These are phyloP conservation scores for Ormia ochracea DNA, from an alignment of 2,888 invertebrate genomes.

Conservation along the genomic window DNA sequence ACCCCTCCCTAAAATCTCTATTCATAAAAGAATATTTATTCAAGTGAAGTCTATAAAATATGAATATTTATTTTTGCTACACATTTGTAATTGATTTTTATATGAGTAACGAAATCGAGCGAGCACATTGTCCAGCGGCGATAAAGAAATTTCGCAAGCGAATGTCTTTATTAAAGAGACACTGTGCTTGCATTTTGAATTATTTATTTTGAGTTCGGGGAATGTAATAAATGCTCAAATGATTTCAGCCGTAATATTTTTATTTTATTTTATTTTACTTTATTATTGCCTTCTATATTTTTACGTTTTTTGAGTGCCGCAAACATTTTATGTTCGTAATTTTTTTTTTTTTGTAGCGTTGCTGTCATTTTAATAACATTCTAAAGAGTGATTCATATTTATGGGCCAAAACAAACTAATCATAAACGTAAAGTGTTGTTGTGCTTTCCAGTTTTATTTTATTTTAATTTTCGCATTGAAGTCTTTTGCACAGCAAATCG, in stretches of 20 bases:
- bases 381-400: conserved; percentile 52
- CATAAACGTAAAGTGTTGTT: conserved; percentile 33
- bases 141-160: conserved; percentile 6
- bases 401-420: conserved; percentile 51
- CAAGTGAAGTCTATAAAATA: too few species aligned
- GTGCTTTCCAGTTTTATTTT: not conserved
- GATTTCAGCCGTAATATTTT: not conserved
- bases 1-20: too few species aligned
- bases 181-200: not conserved
- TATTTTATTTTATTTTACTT: conserved; percentile 21
- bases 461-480: not conserved
- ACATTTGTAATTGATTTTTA: too few species aligned
- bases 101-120: not conserved
- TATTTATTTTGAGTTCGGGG: not conserved
- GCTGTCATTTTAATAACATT: conserved; percentile 27
- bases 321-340: conserved; percentile 30
- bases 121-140: not conserved
- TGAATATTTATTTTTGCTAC: too few species aligned
- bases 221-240: not conserved
- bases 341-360: conserved; percentile 19
- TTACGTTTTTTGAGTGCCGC: conserved; percentile 27
- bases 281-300: not conserved
- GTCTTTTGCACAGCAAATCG: not conserved
- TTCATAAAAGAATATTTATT: too few species aligned
- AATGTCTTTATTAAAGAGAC: conserved; percentile 36